Evolutionary conservation across 2,797 vertebrate genomes (phyloP), one percentile per base, ranked within the genome.

Genomic region (Myioborus miniatus): DNA sequence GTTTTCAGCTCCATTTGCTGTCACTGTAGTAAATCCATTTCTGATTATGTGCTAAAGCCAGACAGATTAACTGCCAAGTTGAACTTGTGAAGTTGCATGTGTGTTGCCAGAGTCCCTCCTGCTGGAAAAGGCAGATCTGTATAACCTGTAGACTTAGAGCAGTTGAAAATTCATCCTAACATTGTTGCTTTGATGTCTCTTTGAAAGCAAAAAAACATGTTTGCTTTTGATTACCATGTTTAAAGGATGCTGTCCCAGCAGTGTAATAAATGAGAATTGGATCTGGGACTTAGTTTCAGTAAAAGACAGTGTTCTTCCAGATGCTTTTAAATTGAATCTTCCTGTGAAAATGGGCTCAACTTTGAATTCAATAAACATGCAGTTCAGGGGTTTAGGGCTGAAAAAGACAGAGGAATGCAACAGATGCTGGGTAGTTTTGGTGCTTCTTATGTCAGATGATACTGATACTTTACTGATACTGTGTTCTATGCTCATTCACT

Each of bases 321-420:
- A 64, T 95, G 87, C 43, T 83, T 89, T 91, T 80, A 15, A 91
- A 83, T 90, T 83, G 80, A 96, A 89, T 64, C 92, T 65, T 90
- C 83, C 93, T 82, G 80, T 95, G 92, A 85, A 92, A 83, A 74
- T 74, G 47, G 23, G 44, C 69, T 86, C 26, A 63, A 39, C 32
- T 97, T 97, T 49, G 21, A 71, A 92, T 92, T 93, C 67, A 83
- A 0, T 74, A 46, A 49, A 76, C 49, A 24, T 43, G 20, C 21
- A 59, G 30, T 62, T 94, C 74, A 80, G 50, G 59, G 29, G 55
- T 78, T 93, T 85, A 21, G 68, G 23, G 8, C 41, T 76, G 84
- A 84, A 90, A 94, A 95, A 53, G 59, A 90, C 47, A 88, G 88
- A 83, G n/a, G 62, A 93, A 67, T 76, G 56, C 30, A 84, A 21